Percentiles rank a stretch among this genome's conserved stretches.
These are phyloP conservation scores for Clarias platycephalus DNA, from an alignment of 2,797 vertebrate genomes.

Conservation along the genomic window DNA sequence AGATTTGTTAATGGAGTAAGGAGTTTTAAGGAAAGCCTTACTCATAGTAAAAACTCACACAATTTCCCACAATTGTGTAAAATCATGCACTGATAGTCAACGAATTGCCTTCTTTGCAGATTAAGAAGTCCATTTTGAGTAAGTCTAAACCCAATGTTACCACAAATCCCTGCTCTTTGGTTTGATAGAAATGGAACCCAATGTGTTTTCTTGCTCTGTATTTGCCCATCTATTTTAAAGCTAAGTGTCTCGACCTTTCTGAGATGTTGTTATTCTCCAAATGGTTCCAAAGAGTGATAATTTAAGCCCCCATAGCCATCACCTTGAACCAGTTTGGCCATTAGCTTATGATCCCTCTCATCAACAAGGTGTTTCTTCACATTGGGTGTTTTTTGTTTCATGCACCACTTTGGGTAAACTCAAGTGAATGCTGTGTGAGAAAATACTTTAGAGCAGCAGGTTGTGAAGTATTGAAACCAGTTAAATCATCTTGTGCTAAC, in stretches of 20 bases:
- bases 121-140: background rate
- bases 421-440: background rate
- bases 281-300: background rate
- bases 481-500: background rate
- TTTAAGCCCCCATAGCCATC: background rate
- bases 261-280: background rate
- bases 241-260: background rate
- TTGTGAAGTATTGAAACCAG: background rate
- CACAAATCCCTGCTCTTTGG: background rate
- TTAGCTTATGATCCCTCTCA: background rate
- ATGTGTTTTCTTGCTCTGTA: background rate
- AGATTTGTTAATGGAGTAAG: too few relatives aligned
- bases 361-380: background rate
- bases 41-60: background rate
- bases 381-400: background rate
- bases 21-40: background rate
- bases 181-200: background rate
- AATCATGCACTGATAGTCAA: background rate
- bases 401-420: background rate
- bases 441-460: background rate
- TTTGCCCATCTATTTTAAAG: too few relatives aligned
- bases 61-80: background rate
- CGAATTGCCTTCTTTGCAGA: background rate
- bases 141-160: too few relatives aligned
- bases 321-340: background rate